Base-by-base conservation (phyloP, 2,113 vertebrate species). In the Lophius piscatorius region DNA sequence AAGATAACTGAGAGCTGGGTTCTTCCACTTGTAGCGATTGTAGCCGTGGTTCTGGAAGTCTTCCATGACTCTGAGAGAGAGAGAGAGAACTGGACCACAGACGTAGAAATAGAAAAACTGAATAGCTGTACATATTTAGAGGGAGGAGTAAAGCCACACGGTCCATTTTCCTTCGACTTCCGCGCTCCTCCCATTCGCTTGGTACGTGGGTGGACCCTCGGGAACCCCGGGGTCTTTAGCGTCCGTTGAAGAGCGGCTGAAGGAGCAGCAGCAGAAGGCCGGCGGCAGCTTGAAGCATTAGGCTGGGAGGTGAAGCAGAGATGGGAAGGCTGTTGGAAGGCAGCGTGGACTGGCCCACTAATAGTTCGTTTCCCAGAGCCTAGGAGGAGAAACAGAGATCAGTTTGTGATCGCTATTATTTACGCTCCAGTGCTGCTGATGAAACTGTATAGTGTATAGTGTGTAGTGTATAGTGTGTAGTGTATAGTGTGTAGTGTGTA, bases 361-460 rank as follows among this genome's bases (percentile, higher is more conserved):
- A 84, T 34, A 79, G 79, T 47, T 89, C 87, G 58, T 89, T 90
- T 50, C 69, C 85, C 14, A 90, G 78, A 12, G 66, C 80, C 92
- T 93, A 49, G 13, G 46, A 76, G 38, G 29, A 70, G 47, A 76
- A 34, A 74, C 1, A 76, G 2, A 80, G 22, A 64, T 24, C 20
- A 33, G 21, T 48, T 48, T 14, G 47, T 22, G 12, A 35, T 4
- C 9, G 16, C 2, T 34, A 1, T 21, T 60, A 33, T 48, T 38
- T 31, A 26, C 18, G 3, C 6, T 22, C 12, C 9, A 16, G 16
- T 50, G 18, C 2, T 45, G 33, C 29, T 38, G 10, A 35, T 48
- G 26, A 42, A 28, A 13, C 18, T 3, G 20, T 23, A 16, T 10
- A 33, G 13, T 21, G 34, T 22, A 10, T 3, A n/a, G n/a, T n/a